Conservation (phyloP, 2,888 invertebrate genomes). For the Kryphioiulus occultus region DNA sequence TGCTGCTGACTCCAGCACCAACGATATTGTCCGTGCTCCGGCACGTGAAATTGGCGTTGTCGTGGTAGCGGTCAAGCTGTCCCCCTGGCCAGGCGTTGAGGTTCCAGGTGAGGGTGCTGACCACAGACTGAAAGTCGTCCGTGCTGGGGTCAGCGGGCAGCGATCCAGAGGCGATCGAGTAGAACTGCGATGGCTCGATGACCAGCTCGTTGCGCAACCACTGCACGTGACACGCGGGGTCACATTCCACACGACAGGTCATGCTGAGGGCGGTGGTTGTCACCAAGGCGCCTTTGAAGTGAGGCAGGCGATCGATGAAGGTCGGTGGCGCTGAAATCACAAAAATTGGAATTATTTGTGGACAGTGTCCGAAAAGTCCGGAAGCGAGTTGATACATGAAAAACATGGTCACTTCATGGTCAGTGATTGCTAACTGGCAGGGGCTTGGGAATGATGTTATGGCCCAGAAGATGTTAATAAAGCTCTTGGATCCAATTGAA, state of each 20-base stretch:
- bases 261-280: slow-evolving; percentile 74
- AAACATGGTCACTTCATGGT: no score
- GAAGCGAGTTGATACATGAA: no score
- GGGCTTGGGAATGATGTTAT: no score
- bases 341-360: neutral
- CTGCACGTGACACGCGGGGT: slow-evolving; percentile 81
- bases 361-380: no score
- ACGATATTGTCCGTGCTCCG: slow-evolving; percentile 78
- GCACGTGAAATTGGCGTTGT: slow-evolving; percentile 85
- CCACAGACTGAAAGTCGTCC: slow-evolving; percentile 87
- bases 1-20: slow-evolving; percentile 81
- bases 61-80: slow-evolving; percentile 76
- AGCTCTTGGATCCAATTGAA: no score
- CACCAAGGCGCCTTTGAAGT: slow-evolving; percentile 75
- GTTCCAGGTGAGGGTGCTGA: slow-evolving; percentile 89
- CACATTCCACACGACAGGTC: slow-evolving; percentile 88
- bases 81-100: slow-evolving; percentile 83
- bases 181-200: slow-evolving; percentile 69
- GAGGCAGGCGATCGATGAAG: slow-evolving; percentile 82
- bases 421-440: no score
- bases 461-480: no score
- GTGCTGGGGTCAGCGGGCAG: slow-evolving; percentile 76
- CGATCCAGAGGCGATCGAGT: slow-evolving; percentile 73
- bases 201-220: slow-evolving; percentile 82
- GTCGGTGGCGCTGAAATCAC: slow-evolving; percentile 77